phyloP scores from a whole-genome alignment of 1,140 invertebrate genomes.

The Cheumatopsyche charites region DNA sequence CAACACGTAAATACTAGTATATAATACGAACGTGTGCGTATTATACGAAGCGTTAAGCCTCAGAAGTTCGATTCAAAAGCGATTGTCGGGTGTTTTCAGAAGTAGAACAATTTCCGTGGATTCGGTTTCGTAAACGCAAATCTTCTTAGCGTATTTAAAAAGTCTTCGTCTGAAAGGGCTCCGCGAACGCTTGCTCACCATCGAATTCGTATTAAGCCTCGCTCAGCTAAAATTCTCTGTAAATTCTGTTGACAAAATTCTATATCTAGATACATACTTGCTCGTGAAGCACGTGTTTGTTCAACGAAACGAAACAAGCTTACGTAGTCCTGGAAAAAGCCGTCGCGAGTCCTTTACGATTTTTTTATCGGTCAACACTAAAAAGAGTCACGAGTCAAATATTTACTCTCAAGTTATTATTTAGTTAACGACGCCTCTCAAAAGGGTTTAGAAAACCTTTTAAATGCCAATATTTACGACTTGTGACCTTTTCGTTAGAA shows the following conservation, averaged over 20 bases:
- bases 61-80: too few relatives aligned
- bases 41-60: too few relatives aligned
- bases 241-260: constrained; percentile 11
- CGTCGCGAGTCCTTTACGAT: neutral
- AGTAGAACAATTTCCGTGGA: too few relatives aligned
- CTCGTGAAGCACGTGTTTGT: neutral
- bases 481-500: neutral
- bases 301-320: neutral
- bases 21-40: too few relatives aligned
- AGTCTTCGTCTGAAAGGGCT: neutral
- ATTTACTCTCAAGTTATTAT: constrained; percentile 2
- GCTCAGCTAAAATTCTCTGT: neutral
- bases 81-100: too few relatives aligned
- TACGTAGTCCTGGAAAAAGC: neutral
- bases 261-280: neutral
- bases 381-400: neutral
- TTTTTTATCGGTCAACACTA: too few relatives aligned
- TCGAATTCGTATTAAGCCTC: constrained; percentile 12
- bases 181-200: neutral
- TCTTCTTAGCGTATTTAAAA: constrained; percentile 4
- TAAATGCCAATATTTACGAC: constrained; percentile 1
- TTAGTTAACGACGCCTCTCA: neutral
- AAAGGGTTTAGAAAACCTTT: neutral
- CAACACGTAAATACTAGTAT: too few relatives aligned
- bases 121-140: neutral